phyloP scores from a whole-genome alignment of 2,113 vertebrate species.

The Urocitellus parryii region DNA sequence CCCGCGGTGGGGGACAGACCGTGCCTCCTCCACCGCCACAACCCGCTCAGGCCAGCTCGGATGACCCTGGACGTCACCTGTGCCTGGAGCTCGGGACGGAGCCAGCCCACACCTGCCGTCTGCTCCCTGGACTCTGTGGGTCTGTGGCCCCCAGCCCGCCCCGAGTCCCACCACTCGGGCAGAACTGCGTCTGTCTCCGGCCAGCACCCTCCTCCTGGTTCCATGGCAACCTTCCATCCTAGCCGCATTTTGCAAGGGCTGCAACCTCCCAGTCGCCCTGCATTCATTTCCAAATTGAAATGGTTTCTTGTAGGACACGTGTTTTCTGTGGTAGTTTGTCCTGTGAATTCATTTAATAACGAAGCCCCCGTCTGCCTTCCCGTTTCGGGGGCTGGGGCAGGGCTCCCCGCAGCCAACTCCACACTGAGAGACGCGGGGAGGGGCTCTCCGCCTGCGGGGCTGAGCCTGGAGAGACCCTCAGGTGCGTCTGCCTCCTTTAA shows the following conservation, averaged over 20 bases:
- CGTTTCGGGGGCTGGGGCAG: not conserved
- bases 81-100: not conserved
- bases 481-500: slow-evolving; percentile 83
- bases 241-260: slow-evolving; percentile 14
- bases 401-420: slow-evolving; percentile 45
- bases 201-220: slow-evolving; percentile 63
- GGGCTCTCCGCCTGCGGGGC: not conserved
- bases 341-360: slow-evolving; percentile 81
- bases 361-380: slow-evolving; percentile 64
- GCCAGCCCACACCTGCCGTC: rapidly evolving
- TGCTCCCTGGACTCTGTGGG: not conserved
- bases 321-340: slow-evolving; percentile 75
- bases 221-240: slow-evolving; percentile 64
- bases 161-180: not conserved
- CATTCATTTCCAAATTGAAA: slow-evolving; percentile 82
- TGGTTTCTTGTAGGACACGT: slow-evolving; percentile 73
- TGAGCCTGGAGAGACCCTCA: slow-evolving; percentile 73
- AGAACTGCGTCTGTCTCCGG: not conserved
- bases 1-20: too few relatives aligned
- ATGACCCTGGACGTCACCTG: not conserved
- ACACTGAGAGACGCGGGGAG: slow-evolving; percentile 4
- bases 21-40: not conserved
- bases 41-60: rapidly evolving
- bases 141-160: not conserved
- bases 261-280: slow-evolving; percentile 68